A percentile compares a stretch with the other conserved stretches of the same genome.
phyloP scores from a whole-genome alignment of 2,113 vertebrate species.

The Procapra przewalskii region DNA sequence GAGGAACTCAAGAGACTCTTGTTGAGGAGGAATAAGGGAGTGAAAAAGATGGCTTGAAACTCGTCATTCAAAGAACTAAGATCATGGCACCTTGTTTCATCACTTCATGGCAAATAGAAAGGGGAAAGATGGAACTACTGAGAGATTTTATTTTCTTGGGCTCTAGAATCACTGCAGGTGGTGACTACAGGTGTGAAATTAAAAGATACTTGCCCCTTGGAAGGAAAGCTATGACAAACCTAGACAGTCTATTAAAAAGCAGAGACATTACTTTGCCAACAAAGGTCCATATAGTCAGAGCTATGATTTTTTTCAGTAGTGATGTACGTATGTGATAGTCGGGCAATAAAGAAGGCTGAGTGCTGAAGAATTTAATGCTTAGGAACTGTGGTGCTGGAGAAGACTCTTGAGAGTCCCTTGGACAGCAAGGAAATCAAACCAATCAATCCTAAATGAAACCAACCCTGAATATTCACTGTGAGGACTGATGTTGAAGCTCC shows the following conservation, averaged over 20 bases:
- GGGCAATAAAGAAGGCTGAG: background rate
- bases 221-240: background rate
- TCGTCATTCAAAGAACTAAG: background rate
- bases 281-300: background rate
- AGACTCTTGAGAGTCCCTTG: background rate
- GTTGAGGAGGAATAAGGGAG: background rate
- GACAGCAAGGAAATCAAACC: background rate
- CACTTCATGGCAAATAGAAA: background rate
- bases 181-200: background rate
- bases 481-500: background rate
- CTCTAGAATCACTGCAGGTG: background rate
- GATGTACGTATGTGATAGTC: background rate
- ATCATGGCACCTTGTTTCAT: background rate
- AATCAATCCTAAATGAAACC: background rate
- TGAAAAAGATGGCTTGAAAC: background rate
- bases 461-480: background rate
- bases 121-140: background rate
- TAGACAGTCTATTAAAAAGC: background rate
- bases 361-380: background rate
- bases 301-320: background rate
- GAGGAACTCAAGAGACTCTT: background rate
- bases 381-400: background rate
- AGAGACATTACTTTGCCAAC: background rate
- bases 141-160: background rate
- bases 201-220: background rate